phyloP scores from a whole-genome alignment of 2,113 vertebrate genomes.

The Ochotona princeps region DNA sequence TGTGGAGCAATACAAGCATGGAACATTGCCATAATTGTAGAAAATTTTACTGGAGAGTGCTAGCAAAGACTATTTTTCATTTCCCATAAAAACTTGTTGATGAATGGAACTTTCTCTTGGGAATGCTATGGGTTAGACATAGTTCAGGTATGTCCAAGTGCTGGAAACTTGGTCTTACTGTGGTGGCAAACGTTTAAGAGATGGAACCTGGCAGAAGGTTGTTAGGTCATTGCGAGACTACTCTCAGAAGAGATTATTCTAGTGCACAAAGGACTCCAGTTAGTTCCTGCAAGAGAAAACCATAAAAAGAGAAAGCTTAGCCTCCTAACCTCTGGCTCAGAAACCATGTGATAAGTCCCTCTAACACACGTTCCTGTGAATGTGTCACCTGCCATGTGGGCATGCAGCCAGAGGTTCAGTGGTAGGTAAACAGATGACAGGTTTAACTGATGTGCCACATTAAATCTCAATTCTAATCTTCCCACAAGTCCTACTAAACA shows the following conservation, averaged over 20 bases:
- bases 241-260: not conserved
- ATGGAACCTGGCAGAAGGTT: not conserved
- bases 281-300: not conserved
- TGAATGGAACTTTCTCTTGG: not conserved
- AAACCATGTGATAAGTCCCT: not conserved
- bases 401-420: not conserved
- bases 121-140: not conserved
- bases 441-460: not conserved
- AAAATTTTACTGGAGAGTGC: not conserved
- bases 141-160: not conserved
- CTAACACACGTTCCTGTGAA: not conserved
- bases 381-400: not conserved
- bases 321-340: not conserved
- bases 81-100: not conserved
- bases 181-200: not conserved
- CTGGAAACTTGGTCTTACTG: not conserved
- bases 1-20: not conserved
- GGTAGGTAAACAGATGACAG: not conserved
- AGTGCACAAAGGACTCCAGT: not conserved
- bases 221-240: too few relatives aligned
- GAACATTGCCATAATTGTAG: not conserved
- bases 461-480: not conserved
- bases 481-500: not conserved
- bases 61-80: not conserved
- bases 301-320: not conserved